Percentiles rank a stretch among this genome's conserved stretches.
Evolutionary conservation across 2,797 vertebrate genomes (phyloP).

Genomic region (Botia kubotai): DNA sequence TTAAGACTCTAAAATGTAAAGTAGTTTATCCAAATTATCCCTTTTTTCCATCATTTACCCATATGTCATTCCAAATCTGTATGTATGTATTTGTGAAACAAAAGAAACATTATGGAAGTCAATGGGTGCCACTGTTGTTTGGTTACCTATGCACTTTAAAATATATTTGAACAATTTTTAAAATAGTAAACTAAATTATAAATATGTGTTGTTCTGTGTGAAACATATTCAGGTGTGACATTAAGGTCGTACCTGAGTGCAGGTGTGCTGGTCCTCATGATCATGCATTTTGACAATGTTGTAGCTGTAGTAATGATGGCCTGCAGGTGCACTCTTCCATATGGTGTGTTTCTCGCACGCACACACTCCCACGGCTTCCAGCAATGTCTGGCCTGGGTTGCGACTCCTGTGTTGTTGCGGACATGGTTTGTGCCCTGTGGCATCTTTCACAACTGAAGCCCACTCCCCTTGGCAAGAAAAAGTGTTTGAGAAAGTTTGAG

Average conservation of each 20-base stretch:
- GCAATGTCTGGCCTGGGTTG: constrained; percentile 40
- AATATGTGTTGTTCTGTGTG: too few relatives aligned
- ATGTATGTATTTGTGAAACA: too few relatives aligned
- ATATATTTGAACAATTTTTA: too few relatives aligned
- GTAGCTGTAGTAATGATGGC: constrained; percentile 34
- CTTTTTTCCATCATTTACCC: too few relatives aligned
- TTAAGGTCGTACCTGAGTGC: neutral
- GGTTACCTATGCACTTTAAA: too few relatives aligned
- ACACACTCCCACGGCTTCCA: constrained; percentile 21
- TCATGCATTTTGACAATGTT: constrained; percentile 1
- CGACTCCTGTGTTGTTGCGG: constrained; percentile 44
- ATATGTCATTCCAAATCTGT: too few relatives aligned
- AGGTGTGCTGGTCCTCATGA: constrained; percentile 38
- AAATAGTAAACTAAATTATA: too few relatives aligned
- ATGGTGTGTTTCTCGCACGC: constrained; percentile 44
- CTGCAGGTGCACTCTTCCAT: constrained; percentile 48
- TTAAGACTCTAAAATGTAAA: too few relatives aligned
- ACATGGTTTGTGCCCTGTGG: constrained; percentile 47
- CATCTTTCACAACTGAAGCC: constrained; percentile 51
- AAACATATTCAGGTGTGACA: neutral
- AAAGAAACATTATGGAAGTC: too few relatives aligned
- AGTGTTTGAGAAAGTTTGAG: constrained; percentile 51
- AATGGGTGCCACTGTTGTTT: too few relatives aligned
- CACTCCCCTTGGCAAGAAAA: constrained; percentile 55
- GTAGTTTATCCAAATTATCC: too few relatives aligned